phyloP scores from a whole-genome alignment of 2,113 vertebrate genomes.

The Felis chaus region DNA sequence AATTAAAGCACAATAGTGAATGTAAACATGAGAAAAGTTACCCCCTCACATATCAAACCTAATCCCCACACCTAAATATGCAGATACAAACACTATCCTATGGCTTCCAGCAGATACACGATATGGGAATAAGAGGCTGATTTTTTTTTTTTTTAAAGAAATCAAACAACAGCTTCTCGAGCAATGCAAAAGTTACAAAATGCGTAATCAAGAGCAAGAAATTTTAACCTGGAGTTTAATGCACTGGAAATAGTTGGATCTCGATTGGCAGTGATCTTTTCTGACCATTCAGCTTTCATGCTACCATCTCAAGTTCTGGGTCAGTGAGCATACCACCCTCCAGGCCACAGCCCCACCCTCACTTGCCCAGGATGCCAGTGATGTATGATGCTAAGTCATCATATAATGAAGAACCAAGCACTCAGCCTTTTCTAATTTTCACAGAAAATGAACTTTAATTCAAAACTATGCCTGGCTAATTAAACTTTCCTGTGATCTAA shows the following conservation, averaged over 20 bases:
- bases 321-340: neutral
- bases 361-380: neutral
- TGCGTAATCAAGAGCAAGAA: neutral
- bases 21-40: neutral
- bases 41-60: neutral
- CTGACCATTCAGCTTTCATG: neutral
- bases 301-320: neutral
- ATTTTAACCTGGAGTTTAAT: neutral
- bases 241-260: neutral
- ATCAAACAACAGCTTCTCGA: neutral
- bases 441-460: constrained; percentile 88
- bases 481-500: constrained; percentile 86
- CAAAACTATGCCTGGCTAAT: constrained; percentile 86
- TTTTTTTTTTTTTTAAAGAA: neutral
- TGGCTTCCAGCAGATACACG: neutral
- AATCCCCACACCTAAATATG: neutral
- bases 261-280: neutral
- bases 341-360: neutral
- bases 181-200: neutral
- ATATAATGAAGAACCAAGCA: constrained; percentile 76
- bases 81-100: neutral
- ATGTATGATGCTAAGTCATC: constrained; percentile 77
- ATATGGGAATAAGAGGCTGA: neutral
- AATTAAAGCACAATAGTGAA: neutral
- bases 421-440: constrained; percentile 85